Evolutionary conservation across 1,140 invertebrate genomes (phyloP).

Genomic region (Micrasema minimum): DNA sequence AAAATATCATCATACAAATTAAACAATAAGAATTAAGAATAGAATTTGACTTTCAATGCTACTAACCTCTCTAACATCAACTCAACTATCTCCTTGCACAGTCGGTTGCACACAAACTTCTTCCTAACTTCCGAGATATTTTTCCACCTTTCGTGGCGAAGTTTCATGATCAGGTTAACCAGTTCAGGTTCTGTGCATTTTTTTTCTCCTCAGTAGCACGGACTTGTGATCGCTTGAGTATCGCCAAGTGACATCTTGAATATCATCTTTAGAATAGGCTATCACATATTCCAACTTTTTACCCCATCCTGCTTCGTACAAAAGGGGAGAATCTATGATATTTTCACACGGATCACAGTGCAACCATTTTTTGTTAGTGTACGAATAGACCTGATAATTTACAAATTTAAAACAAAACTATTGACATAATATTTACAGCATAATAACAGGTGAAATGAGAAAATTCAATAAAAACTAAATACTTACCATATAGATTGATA

Average conservation of each 20-base stretch:
- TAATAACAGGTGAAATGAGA: too few species aligned
- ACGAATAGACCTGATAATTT: constrained; percentile 72
- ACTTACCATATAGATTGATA: too few species aligned
- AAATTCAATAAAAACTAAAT: too few species aligned
- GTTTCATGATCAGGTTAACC: constrained; percentile 60
- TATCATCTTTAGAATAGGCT: constrained; percentile 88
- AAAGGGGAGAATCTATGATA: constrained; percentile 85
- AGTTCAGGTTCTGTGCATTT: constrained; percentile 74
- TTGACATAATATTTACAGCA: too few species aligned
- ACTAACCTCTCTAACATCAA: constrained; percentile 66
- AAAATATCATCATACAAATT: too few species aligned
- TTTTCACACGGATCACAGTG: constrained; percentile 97
- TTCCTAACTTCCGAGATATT: constrained; percentile 61
- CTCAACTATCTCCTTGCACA: constrained; percentile 68
- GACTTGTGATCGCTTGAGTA: constrained; percentile 80
- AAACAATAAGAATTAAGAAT: too few species aligned
- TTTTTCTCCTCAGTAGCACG: constrained; percentile 67
- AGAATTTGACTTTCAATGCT: too few species aligned
- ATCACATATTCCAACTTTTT: constrained; percentile 91
- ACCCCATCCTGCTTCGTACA: constrained; percentile 93
- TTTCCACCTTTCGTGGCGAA: constrained; percentile 66
- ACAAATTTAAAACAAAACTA: too few species aligned
- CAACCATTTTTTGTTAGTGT: constrained; percentile 81
- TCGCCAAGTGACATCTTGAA: constrained; percentile 97
- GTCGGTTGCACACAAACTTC: constrained; percentile 66